Percentiles rank a stretch among this genome's conserved stretches.
phyloP scores from a whole-genome alignment of 2,888 invertebrate genomes.

The Zaprionus obscuricornis region DNA sequence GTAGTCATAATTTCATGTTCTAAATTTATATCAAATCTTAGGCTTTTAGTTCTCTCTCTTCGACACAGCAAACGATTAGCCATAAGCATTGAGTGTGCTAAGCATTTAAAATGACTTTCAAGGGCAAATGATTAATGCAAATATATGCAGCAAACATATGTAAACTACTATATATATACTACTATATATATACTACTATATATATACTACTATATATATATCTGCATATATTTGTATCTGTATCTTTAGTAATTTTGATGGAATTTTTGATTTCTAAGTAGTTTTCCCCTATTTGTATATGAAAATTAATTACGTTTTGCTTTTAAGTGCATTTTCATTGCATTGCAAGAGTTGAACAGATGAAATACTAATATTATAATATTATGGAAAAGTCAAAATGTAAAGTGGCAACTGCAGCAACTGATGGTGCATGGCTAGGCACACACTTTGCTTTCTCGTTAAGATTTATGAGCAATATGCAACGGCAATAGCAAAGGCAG shows the following conservation, averaged over 20 bases:
- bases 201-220: conserved; percentile 26
- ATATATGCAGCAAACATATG: too few species aligned
- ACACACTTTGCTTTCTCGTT: too few species aligned
- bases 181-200: conserved; percentile 36
- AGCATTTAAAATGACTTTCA: conserved; percentile 61
- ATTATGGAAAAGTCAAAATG: too few species aligned
- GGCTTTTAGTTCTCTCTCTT: too few species aligned
- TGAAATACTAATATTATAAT: too few species aligned
- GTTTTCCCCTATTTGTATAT: conserved; percentile 22
- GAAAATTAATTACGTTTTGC: conserved; percentile 59
- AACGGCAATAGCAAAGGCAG: conserved; percentile 27
- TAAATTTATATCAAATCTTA: background rate
- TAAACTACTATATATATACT: background rate
- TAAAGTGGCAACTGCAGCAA: too few species aligned
- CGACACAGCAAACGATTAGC: conserved; percentile 70
- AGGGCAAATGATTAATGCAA: conserved; percentile 48
- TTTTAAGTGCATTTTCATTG: conserved; percentile 70
- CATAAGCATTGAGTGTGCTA: conserved; percentile 68
- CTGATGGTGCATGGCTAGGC: too few species aligned
- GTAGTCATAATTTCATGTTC: too few species aligned
- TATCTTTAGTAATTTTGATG: conserved; percentile 22
- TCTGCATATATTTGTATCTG: conserved; percentile 24
- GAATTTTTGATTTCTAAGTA: conserved; percentile 61
- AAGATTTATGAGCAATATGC: conserved; percentile 52
- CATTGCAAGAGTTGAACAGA: too few species aligned